Evolutionary conservation across 2,888 invertebrate genomes (phyloP), one percentile per base, ranked within the genome.

Genomic region (Rhaphigaster nebulosa): DNA sequence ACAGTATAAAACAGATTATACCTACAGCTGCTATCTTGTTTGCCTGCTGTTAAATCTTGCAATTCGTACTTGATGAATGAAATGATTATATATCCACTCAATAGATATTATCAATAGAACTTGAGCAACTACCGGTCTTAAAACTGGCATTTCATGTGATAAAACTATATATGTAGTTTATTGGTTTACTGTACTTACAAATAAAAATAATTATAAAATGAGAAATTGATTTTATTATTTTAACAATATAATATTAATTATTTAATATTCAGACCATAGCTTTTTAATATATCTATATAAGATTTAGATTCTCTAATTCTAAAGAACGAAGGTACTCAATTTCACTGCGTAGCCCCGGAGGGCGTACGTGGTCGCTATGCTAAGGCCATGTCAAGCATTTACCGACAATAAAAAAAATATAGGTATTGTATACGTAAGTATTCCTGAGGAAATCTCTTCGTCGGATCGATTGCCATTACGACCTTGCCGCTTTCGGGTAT

Each of bases 401-500:
- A 38, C 70, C 20, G 38, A 76, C 20, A 34, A 76, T n/a, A 76
- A 76, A 70, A 70, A 34, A 70, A 76, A 38, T 38, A 38, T 76
- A 76, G n/a, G n/a, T 76, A 76, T 76, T 38, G 70, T 38, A 76
- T 8, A 38, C 38, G 70, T n/a, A n/a, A n/a, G n/a, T 70, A 76
- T 76, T 15, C 6, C 23, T 10, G 60, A 12, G 2, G 20, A 76
- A 38, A 76, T 76, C 18, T 76, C 34, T 38, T 23, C 20, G 34
- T 23, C 34, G 10, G 70, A 76, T 76, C 70, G 34, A 76, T 76
- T 76, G 70, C 70, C 70, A 12, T 2, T 5, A 0, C 70, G 70
- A 76, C 70, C 70, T 76, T 38, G 70, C 70, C 34, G 38, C 70
- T 38, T 76, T 38, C 20, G 70, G 65, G 34, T 23, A 76, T 38